These are phyloP conservation scores for Trinorchestia longiramus DNA, from an alignment of 1,140 invertebrate species.

Conservation along the genomic window DNA sequence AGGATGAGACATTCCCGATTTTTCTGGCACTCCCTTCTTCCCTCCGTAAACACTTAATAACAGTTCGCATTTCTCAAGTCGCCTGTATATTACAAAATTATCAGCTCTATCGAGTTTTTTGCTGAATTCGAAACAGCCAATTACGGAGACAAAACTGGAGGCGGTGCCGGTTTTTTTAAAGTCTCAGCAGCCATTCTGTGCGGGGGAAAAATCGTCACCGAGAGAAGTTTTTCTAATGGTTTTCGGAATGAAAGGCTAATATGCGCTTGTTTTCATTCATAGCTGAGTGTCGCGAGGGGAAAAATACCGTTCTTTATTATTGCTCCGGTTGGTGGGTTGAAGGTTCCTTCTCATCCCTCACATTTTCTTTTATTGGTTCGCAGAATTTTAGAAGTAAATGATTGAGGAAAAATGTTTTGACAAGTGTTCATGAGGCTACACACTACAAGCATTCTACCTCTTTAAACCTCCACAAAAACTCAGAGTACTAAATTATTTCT, in stretches of 20 bases:
- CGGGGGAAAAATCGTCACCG: slow-evolving; percentile 39
- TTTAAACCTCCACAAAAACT: not conserved
- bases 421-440: too few species aligned
- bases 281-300: slow-evolving; percentile 41
- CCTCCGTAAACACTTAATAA: slow-evolving; percentile 51
- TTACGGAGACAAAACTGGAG: slow-evolving; percentile 41
- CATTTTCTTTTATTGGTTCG: not conserved
- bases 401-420: not conserved
- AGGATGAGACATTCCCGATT: slow-evolving; percentile 52
- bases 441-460: not conserved
- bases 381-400: not conserved
- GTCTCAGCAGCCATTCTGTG: slow-evolving; percentile 30
- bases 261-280: slow-evolving; percentile 53
- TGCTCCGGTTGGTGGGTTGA: not conserved
- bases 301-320: slow-evolving; percentile 47
- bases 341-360: not conserved
- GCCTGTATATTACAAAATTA: slow-evolving; percentile 48
- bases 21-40: slow-evolving; percentile 24
- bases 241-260: slow-evolving; percentile 54
- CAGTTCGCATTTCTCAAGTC: slow-evolving; percentile 52
- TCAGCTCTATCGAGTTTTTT: slow-evolving; percentile 47
- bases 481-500: not conserved
- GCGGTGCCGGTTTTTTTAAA: not conserved
- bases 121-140: slow-evolving; percentile 49
- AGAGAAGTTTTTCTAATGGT: slow-evolving; percentile 55